Conservation (phyloP, 2,113 vertebrate genomes). For the Globicephala melas region DNA sequence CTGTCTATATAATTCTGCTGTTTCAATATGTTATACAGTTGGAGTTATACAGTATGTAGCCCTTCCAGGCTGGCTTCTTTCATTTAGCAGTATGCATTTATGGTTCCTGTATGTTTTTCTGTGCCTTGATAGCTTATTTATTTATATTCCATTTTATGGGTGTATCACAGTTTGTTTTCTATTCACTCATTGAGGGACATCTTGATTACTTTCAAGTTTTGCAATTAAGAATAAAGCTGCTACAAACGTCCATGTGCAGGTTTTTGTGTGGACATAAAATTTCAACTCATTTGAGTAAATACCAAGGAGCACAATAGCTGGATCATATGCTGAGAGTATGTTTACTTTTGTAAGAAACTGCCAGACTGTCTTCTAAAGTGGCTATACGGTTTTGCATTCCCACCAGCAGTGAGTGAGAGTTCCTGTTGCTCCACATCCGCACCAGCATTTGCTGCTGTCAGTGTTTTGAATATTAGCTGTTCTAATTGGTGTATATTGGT, state of each 20-base stretch:
- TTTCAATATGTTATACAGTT: neutral
- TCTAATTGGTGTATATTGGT: neutral
- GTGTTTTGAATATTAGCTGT: neutral
- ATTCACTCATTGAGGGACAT: neutral
- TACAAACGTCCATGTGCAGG: neutral
- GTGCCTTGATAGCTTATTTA: neutral
- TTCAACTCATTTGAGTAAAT: neutral
- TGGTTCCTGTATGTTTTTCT: neutral
- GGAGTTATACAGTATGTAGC: neutral
- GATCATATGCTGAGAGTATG: neutral
- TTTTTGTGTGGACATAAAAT: neutral
- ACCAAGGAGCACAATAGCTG: neutral
- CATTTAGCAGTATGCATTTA: neutral
- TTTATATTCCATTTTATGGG: neutral
- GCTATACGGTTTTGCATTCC: neutral
- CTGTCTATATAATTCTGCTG: neutral
- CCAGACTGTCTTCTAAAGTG: neutral
- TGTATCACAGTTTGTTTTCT: neutral
- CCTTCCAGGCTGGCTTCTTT: neutral
- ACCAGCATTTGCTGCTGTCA: neutral
- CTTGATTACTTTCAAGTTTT: neutral
- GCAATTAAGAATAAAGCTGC: neutral
- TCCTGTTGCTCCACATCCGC: neutral
- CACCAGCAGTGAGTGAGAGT: neutral
- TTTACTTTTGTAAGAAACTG: neutral